Percentiles rank a stretch among this genome's conserved stretches.
phyloP scores from a whole-genome alignment of 1,140 invertebrate genomes.

The Ganaspis sp. region DNA sequence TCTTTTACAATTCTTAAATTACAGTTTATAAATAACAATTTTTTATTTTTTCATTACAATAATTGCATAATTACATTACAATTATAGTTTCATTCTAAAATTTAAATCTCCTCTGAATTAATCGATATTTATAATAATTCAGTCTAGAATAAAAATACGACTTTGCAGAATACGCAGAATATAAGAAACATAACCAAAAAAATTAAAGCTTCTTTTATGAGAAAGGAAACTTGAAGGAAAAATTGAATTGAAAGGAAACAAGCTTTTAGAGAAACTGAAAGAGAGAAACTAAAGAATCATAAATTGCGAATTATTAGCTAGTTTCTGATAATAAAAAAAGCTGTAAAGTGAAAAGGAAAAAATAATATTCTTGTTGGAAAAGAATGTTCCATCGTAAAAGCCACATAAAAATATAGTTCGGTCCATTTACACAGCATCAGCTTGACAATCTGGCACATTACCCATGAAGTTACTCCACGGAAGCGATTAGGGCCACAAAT shows the following conservation, averaged over 20 bases:
- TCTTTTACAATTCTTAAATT: too few relatives aligned
- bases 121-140: too few relatives aligned
- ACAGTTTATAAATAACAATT: too few relatives aligned
- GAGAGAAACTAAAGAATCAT: background rate
- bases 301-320: background rate
- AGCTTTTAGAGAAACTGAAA: background rate
- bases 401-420: slow-evolving; percentile 19
- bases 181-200: too few relatives aligned
- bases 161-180: too few relatives aligned
- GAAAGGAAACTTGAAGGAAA: too few relatives aligned
- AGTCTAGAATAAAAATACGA: too few relatives aligned
- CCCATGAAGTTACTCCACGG: slow-evolving; percentile 36
- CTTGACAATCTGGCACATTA: slow-evolving; percentile 24
- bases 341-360: background rate
- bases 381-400: background rate
- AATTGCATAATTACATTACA: too few relatives aligned
- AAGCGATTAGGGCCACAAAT: slow-evolving; percentile 59
- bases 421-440: slow-evolving; percentile 24
- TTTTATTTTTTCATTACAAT: too few relatives aligned
- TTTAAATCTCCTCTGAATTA: too few relatives aligned
- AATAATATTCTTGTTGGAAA: background rate
- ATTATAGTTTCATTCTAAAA: too few relatives aligned
- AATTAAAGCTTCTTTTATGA: too few relatives aligned
- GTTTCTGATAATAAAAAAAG: background rate
- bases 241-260: background rate